A percentile compares a stretch with the other conserved stretches of the same genome.
phyloP scores from a whole-genome alignment of 2,888 invertebrate genomes.

The Tricholauxania praeusta region DNA sequence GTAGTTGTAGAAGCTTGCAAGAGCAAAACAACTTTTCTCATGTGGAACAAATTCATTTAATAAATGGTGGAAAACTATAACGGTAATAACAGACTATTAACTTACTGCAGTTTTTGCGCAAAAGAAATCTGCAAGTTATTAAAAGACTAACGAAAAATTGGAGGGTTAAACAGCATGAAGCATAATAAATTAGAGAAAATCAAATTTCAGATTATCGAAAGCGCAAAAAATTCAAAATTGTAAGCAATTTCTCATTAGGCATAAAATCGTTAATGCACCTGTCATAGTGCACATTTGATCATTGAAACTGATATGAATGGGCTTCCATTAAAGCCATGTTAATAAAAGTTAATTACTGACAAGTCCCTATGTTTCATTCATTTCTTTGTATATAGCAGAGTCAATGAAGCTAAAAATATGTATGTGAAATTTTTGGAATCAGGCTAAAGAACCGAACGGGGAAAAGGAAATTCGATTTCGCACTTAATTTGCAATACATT shows the following conservation, averaged over 20 bases:
- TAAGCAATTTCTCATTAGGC: not conserved
- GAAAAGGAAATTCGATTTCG: no score
- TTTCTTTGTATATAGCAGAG: no score
- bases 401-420: no score
- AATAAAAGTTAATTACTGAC: no score
- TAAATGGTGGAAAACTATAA: slow-evolving; percentile 2
- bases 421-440: no score
- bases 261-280: no score
- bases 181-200: slow-evolving; percentile 13
- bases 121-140: not conserved
- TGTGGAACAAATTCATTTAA: slow-evolving; percentile 30
- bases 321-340: no score
- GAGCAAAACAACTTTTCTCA: not conserved
- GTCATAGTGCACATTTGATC: no score
- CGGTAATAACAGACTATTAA: slow-evolving; percentile 26
- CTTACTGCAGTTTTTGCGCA: not conserved
- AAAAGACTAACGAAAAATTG: not conserved
- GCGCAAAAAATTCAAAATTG: not conserved
- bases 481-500: no score
- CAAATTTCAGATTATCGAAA: not conserved
- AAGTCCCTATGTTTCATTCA: no score
- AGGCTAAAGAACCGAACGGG: no score
- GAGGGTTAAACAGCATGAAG: not conserved
- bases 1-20: not conserved
- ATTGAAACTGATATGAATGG: no score